A percentile compares a stretch with the other conserved stretches of the same genome.
These are phyloP conservation scores for Anas platyrhynchos DNA, from an alignment of 2,113 vertebrate species.

Conservation along the genomic window DNA sequence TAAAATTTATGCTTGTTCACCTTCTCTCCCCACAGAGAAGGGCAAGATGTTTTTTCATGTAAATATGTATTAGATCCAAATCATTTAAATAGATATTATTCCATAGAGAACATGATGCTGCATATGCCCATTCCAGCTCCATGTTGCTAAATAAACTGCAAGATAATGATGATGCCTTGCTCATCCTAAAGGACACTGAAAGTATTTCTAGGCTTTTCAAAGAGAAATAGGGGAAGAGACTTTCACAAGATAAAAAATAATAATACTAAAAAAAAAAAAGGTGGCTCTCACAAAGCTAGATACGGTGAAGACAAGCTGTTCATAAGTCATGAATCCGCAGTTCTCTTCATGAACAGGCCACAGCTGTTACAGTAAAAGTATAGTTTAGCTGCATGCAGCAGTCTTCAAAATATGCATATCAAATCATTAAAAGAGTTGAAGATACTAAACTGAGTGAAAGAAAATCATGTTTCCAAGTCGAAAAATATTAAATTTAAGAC, in stretches of 20 bases:
- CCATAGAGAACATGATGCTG: constrained; percentile 59
- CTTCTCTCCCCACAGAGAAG: constrained; percentile 61
- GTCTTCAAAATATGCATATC: neutral
- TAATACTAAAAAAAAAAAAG: neutral
- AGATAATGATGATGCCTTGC: constrained; percentile 13
- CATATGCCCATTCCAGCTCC: constrained; percentile 49
- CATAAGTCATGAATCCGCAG: neutral
- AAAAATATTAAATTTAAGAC: neutral
- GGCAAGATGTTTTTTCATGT: constrained; percentile 56
- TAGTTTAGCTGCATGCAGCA: neutral
- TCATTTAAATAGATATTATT: constrained; percentile 64
- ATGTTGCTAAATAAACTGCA: constrained; percentile 62
- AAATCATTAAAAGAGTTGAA: neutral
- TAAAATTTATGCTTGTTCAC: constrained; percentile 68
- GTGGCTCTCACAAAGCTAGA: neutral
- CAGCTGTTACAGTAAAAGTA: neutral
- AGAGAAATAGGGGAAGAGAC: neutral
- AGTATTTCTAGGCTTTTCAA: constrained; percentile 25
- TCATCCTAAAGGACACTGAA: constrained; percentile 41
- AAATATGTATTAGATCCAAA: constrained; percentile 67
- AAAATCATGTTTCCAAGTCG: neutral
- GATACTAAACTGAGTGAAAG: neutral
- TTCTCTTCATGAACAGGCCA: neutral
- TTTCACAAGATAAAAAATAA: neutral
- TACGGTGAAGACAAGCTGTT: neutral